Conservation (phyloP, 2,888 invertebrate species). For the Spodoptera picta region DNA sequence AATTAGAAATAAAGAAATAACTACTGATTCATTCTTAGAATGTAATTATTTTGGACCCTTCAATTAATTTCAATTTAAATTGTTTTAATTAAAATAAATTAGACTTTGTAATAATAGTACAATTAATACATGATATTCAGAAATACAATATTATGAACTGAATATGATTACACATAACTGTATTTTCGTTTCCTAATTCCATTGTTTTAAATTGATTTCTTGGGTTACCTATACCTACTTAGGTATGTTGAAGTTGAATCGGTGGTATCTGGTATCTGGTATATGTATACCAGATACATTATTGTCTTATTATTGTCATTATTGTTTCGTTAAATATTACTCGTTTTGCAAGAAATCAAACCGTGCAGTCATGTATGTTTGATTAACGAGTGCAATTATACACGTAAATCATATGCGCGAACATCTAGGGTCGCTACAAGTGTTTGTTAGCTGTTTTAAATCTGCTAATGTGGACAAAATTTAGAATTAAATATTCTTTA, state of each 20-base stretch:
- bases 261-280: no score
- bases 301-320: no score
- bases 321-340: no score
- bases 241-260: no score
- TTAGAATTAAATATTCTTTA: neutral
- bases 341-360: constrained; percentile 1
- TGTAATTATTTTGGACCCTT: neutral
- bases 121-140: no score
- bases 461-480: no score
- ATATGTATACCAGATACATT: no score
- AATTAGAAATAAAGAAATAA: constrained; percentile 11
- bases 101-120: no score
- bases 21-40: constrained; percentile 25
- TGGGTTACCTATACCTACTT: no score
- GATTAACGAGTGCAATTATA: constrained; percentile 26
- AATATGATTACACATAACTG: neutral
- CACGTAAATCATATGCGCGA: constrained; percentile 6
- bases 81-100: constrained; percentile 1
- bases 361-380: constrained; percentile 11
- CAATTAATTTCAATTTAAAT: neutral
- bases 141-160: neutral
- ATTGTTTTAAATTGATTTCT: no score
- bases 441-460: neutral
- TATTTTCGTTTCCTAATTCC: no score
- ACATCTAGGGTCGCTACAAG: constrained; percentile 4